Evolutionary conservation across 2,113 vertebrate species (phyloP).

Genomic region (Prochilodus magdalenae): DNA sequence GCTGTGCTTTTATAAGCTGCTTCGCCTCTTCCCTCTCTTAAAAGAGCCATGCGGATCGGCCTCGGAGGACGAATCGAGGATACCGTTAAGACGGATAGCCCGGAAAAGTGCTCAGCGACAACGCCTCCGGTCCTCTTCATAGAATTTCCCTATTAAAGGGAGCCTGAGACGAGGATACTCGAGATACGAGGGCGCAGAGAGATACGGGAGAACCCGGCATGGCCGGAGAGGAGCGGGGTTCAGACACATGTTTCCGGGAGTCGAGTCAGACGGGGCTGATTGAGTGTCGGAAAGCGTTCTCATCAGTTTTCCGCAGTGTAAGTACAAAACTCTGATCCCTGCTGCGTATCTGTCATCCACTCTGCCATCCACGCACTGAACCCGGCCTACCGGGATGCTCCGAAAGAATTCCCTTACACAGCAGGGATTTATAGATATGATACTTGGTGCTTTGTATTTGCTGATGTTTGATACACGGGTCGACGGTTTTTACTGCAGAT

Average conservation of each 20-base stretch:
- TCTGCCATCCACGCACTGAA: constrained; percentile 52
- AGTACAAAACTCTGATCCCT: constrained; percentile 43
- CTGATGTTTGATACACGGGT: too few species aligned
- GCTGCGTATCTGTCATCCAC: constrained; percentile 51
- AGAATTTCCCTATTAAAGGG: constrained; percentile 41
- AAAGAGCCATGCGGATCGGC: constrained; percentile 25
- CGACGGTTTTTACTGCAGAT: too few species aligned
- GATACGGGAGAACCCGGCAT: constrained; percentile 61
- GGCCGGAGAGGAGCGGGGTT: constrained; percentile 43
- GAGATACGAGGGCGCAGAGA: not conserved
- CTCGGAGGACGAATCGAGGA: constrained; percentile 52
- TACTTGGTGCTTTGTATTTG: too few species aligned
- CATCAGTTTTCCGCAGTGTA: constrained; percentile 42
- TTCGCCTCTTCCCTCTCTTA: constrained; percentile 35
- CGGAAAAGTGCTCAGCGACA: constrained; percentile 49
- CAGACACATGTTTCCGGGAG: constrained; percentile 67
- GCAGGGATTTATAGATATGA: not conserved
- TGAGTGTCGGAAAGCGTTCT: constrained; percentile 50
- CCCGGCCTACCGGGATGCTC: constrained; percentile 10
- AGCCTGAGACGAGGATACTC: constrained; percentile 41
- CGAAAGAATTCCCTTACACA: not conserved
- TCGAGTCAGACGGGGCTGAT: constrained; percentile 52
- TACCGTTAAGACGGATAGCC: constrained; percentile 44
- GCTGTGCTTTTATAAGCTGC: constrained; percentile 52
- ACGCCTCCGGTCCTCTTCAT: constrained; percentile 38